Evolutionary conservation across 2,888 invertebrate species (phyloP), one percentile per base, ranked within the genome.

Genomic region (Xylota sylvarum): DNA sequence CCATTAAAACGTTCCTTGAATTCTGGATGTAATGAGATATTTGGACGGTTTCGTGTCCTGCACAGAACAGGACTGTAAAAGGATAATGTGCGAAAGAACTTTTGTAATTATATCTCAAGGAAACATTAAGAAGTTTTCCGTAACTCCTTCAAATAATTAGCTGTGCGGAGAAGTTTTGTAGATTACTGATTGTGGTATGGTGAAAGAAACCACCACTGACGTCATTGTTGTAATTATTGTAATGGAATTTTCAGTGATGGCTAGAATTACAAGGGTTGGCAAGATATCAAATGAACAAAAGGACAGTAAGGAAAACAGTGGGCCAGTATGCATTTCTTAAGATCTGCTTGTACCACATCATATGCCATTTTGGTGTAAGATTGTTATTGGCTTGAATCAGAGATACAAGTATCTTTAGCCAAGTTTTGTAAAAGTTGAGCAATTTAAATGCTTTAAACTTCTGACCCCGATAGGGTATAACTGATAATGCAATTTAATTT

Each of bases 51-150:
- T 52, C 30, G n/a, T 52, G 27, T 52, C 52, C n/a, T 6, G n/a
- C 30, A 23, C 12, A 10, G 23, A 9, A 23, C 4, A 30, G 10
- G 12, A 50, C 50, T 35, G 50, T 50, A 65, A 50, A 65, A 65
- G 65, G 65, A 65, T 65, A 65, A 65, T 65, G 65, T 50, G 50
- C 65, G 50, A 14, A 4, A n/a, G 56, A 65, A 65, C 65, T 65
- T 65, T 65, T 50, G 65, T 65, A 65, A 65, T 65, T 65, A 65
- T 30, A 65, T 65, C 65, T 65, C 50, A 19, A 19, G 65, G 35
- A 50, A 50, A 19, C 50, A 65, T 50, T 50, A 65, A 19, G 65
- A 65, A 65, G 48, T 65, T 65, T 65, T 65, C 5, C 35, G 32
- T 19, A 48, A 65, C 50, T 32, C 50, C 35, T 65, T 19, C 35